Base-by-base conservation (phyloP, 2,888 invertebrate species). In the Drosophila anomelani region DNA sequence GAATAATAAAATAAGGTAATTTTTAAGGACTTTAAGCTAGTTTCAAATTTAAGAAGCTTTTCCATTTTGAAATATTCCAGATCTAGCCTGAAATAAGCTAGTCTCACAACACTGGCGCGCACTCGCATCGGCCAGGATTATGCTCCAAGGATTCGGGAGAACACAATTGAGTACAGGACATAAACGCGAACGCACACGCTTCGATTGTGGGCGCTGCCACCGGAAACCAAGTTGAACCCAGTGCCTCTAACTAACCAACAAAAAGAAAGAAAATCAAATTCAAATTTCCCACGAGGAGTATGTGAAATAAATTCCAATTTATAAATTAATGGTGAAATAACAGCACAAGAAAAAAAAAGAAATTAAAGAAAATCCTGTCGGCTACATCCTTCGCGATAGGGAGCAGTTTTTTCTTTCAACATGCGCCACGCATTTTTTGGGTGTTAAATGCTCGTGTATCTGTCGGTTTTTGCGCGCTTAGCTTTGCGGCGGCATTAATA, bases 81-180 rank as follows among this genome's bases (percentile, higher is more conserved):
- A 7, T 15, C 3, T 4, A 4, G 39, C 39, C 29, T 29, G 29
- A 29, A 29, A 8, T 8, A 29, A 29, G 29, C 29, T 29, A 29
- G 2, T 29, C 29, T 8, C 29, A 29, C 29, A 29, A 8, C 29
- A 29, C 29, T 29, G 29, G 29, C 36, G 60, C 60, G 60, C 59
- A 59, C 58, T 53, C 58, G 54, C 59, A 38, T 53, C 59, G 12
- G 34, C 34, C 4, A 34, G 34, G 34, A 34, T 34, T 34, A 12
- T 34, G 34, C 34, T 66, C 34, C 43, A 49, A 23, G 53, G 26
- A 20, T 43, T 51, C 51, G 59, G 43, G 60, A 69, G 75, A 43
- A 67, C 15, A 58, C 90, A 92, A 92, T 92, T 92, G 91, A 92
- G 91, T 91, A 90, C 89, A 90, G 90, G 90, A 91, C 90, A 88